phyloP scores from a whole-genome alignment of 2,888 invertebrate genomes.

The Torymus aiolomorphi region DNA sequence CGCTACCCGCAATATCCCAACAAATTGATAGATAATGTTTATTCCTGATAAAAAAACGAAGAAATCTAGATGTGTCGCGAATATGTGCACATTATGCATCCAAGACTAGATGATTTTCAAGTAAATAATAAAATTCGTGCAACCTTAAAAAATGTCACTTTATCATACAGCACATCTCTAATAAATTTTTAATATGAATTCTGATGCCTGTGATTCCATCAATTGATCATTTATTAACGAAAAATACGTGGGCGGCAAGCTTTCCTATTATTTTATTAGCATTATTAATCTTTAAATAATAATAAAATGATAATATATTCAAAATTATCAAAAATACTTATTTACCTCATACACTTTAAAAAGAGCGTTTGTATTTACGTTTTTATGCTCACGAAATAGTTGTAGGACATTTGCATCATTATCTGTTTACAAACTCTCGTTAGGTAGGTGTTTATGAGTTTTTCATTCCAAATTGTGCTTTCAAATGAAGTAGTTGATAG shows the following conservation, averaged over 20 bases:
- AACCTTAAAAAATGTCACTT: background rate
- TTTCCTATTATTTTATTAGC: too few species aligned
- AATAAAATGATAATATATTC: background rate
- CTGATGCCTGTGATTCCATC: too few species aligned
- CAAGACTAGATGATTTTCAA: background rate
- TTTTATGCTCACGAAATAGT: background rate
- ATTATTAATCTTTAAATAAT: background rate
- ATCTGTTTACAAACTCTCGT: too few species aligned
- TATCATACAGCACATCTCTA: background rate
- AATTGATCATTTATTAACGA: too few species aligned
- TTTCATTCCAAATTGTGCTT: too few species aligned
- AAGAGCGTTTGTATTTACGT: background rate
- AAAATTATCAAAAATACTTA: background rate
- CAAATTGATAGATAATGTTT: background rate
- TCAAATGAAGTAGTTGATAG: too few species aligned
- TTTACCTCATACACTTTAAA: background rate
- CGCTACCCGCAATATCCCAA: background rate
- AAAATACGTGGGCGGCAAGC: too few species aligned
- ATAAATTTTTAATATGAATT: background rate
- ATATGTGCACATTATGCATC: background rate
- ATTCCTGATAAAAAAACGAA: background rate
- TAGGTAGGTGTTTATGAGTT: too few species aligned
- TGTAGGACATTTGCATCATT: background rate
- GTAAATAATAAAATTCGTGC: background rate
- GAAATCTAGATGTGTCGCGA: background rate